Percentiles rank a stretch among this genome's conserved stretches.
These are phyloP conservation scores for Drosophila silvestris DNA, from an alignment of 2,888 invertebrate species.

Conservation along the genomic window DNA sequence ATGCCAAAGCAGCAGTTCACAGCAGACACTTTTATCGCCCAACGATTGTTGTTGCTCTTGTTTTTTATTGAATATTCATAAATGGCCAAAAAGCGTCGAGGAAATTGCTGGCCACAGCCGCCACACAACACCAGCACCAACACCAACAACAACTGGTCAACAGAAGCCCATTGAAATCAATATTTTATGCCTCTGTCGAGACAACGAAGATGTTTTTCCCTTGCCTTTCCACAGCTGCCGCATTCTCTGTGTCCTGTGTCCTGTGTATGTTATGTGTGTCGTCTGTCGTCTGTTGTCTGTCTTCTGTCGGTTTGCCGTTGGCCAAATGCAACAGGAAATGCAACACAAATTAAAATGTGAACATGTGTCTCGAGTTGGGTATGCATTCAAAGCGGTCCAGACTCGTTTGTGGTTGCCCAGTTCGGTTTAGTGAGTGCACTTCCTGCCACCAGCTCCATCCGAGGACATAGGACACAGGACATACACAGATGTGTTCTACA, in stretches of 20 bases:
- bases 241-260: slow-evolving; percentile 1
- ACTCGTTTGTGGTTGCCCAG: slow-evolving; percentile 61
- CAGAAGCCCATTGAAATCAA: slow-evolving; percentile 71
- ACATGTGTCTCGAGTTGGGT: slow-evolving; percentile 60
- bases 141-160: slow-evolving; percentile 20
- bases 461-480: slow-evolving; percentile 1
- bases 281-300: background rate
- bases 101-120: slow-evolving; percentile 47
- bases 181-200: slow-evolving; percentile 70
- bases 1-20: slow-evolving; percentile 28
- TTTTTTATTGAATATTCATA: slow-evolving; percentile 84
- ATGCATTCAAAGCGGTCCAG: slow-evolving; percentile 50
- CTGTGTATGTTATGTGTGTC: background rate
- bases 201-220: slow-evolving; percentile 52
- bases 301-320: slow-evolving; percentile 7
- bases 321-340: slow-evolving; percentile 77
- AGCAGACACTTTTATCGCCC: slow-evolving; percentile 82
- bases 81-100: slow-evolving; percentile 66
- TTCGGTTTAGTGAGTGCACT: slow-evolving; percentile 24
- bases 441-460: slow-evolving; percentile 16
- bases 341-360: slow-evolving; percentile 77
- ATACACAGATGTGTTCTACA: background rate
- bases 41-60: slow-evolving; percentile 38
- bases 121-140: slow-evolving; percentile 10
- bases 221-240: background rate